Evolutionary conservation across 2,888 invertebrate genomes (phyloP).

Genomic region (Cremastobaeus sp.): DNA sequence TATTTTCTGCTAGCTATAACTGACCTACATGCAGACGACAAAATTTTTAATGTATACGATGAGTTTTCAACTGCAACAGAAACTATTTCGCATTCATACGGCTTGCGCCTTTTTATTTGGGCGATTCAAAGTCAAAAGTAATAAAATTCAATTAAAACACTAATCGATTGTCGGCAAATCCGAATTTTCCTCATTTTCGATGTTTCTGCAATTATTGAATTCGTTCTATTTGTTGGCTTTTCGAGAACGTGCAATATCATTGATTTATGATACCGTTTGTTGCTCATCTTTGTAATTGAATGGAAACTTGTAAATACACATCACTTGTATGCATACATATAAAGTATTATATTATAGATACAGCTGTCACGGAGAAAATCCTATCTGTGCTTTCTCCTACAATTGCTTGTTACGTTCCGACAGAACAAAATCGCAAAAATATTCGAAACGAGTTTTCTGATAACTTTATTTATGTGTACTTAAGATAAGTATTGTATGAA

Average conservation of each 20-base stretch:
- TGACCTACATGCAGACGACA: constrained; percentile 29
- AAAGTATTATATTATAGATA: constrained; percentile 1
- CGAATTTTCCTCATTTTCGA: too few species aligned
- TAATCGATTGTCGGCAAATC: too few species aligned
- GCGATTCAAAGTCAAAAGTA: too few species aligned
- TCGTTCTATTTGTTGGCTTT: too few species aligned
- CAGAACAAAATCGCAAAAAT: constrained; percentile 15
- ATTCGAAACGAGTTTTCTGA: constrained; percentile 7
- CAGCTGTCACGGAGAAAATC: constrained; percentile 10
- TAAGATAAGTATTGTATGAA: constrained; percentile 11
- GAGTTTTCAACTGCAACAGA: neutral
- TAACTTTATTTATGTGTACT: constrained; percentile 18
- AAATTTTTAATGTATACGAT: constrained; percentile 23
- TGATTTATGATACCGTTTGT: too few species aligned
- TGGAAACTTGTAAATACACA: constrained; percentile 7
- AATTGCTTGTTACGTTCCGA: constrained; percentile 28
- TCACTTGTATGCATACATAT: too few species aligned
- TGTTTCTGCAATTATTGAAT: too few species aligned
- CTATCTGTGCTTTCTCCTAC: constrained; percentile 2
- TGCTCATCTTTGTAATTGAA: constrained; percentile 14
- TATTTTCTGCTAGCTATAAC: constrained; percentile 8
- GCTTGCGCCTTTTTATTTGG: too few species aligned
- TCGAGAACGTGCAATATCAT: too few species aligned
- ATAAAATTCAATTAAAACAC: too few species aligned
- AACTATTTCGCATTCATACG: too few species aligned